phyloP scores from a whole-genome alignment of 2,797 vertebrate species.

The Neosilurus hyrtlii region DNA sequence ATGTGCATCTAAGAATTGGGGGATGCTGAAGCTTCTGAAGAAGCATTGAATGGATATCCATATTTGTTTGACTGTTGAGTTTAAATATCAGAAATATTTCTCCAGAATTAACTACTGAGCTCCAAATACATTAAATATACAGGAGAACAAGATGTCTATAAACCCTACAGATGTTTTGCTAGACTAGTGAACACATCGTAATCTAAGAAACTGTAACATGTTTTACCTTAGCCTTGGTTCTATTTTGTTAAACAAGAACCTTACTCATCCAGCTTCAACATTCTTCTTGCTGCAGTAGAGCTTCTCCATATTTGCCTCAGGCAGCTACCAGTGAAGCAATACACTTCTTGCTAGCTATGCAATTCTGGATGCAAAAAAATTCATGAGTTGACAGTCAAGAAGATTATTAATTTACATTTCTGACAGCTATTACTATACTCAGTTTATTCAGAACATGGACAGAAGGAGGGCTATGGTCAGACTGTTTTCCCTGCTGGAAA shows the following conservation, averaged over 20 bases:
- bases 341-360: constrained; percentile 1
- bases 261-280: background rate
- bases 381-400: background rate
- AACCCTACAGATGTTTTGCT: background rate
- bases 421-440: background rate
- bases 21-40: too few relatives aligned
- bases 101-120: background rate
- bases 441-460: background rate
- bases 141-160: background rate
- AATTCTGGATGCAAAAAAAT: constrained; percentile 11
- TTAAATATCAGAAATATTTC: too few relatives aligned
- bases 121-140: background rate
- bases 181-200: background rate
- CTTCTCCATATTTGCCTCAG: background rate
- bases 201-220: background rate
- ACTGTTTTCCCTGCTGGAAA: background rate
- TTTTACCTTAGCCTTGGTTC: background rate
- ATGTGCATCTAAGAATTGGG: too few relatives aligned
- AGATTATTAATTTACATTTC: constrained; percentile 3
- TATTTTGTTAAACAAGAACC: background rate
- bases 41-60: too few relatives aligned
- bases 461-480: background rate
- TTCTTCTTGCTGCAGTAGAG: background rate
- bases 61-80: too few relatives aligned
- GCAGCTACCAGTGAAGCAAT: constrained; percentile 5